These are phyloP conservation scores for Delphinus delphis DNA, from an alignment of 2,113 vertebrate species.

Conservation along the genomic window DNA sequence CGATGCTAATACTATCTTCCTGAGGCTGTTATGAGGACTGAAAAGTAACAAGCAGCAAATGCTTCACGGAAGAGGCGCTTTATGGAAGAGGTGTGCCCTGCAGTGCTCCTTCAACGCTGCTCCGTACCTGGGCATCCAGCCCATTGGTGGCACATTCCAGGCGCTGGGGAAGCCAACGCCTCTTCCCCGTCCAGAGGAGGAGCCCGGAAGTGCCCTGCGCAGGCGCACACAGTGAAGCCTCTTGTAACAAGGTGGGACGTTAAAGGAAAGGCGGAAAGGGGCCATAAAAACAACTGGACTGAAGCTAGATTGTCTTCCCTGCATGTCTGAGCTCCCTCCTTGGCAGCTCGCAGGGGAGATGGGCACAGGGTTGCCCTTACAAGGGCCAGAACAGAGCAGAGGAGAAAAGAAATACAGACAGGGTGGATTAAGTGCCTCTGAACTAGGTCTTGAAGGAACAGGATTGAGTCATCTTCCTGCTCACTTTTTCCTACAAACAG, in stretches of 20 bases:
- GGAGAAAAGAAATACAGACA: background rate
- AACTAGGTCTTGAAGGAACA: background rate
- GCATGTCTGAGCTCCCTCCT: accelerated
- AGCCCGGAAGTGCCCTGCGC: background rate
- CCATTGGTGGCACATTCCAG: background rate
- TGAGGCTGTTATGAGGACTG: background rate
- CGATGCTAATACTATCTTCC: background rate
- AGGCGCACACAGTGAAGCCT: background rate
- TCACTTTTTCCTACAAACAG: background rate
- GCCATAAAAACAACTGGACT: background rate
- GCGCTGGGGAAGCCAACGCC: background rate
- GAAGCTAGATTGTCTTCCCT: background rate
- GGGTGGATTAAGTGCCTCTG: background rate
- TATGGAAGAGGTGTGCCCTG: background rate
- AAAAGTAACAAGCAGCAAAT: background rate
- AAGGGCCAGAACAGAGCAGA: background rate
- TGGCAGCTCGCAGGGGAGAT: background rate
- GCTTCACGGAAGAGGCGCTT: background rate
- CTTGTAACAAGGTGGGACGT: background rate
- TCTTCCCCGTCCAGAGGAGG: background rate
- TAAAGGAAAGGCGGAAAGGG: background rate
- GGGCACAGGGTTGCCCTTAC: too few relatives aligned
- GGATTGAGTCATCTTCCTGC: background rate
- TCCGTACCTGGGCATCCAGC: background rate
- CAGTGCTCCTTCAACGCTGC: background rate